Evolutionary conservation across 2,888 invertebrate species (phyloP).

Genomic region (Alloscopus bannaensis): DNA sequence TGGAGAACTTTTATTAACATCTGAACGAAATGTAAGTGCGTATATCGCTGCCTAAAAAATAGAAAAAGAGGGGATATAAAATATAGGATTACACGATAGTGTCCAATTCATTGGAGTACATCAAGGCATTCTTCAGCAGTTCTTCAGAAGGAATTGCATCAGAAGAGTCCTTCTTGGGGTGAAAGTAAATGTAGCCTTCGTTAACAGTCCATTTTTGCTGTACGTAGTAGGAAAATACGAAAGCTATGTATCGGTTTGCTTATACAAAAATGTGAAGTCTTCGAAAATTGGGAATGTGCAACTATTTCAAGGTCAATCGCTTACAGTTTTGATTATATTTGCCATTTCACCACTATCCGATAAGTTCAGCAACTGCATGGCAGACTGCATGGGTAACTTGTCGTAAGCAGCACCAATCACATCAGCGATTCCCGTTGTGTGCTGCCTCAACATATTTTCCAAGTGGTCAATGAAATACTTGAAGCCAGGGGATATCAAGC

Average conservation of each 20-base stretch:
- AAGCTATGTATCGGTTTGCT: too few relatives aligned
- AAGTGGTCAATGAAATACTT: constrained; percentile 63
- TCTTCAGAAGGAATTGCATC: constrained; percentile 48
- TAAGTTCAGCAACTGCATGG: constrained; percentile 44
- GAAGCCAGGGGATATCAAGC: constrained; percentile 45
- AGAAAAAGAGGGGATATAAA: too few relatives aligned
- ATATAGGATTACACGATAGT: constrained; percentile 66
- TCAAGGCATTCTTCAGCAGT: constrained; percentile 46
- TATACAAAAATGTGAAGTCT: too few relatives aligned
- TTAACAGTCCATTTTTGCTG: constrained; percentile 58
- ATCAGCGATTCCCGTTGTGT: constrained; percentile 50
- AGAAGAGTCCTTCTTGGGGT: constrained; percentile 3
- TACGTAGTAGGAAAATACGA: too few relatives aligned
- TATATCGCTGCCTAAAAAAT: too few relatives aligned
- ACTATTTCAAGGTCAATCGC: too few relatives aligned
- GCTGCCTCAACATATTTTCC: constrained; percentile 44
- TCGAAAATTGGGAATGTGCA: too few relatives aligned
- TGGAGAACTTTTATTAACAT: too few relatives aligned
- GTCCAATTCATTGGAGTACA: constrained; percentile 63
- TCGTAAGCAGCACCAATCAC: constrained; percentile 62
- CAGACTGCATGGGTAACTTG: constrained; percentile 19
- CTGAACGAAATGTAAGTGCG: too few relatives aligned
- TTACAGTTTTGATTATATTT: constrained; percentile 48
- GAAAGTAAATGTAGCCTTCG: constrained; percentile 56
- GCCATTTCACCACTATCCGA: constrained; percentile 27